Base-by-base conservation (phyloP, 2,888 invertebrate genomes). In the Aproaerema taeniolella region DNA sequence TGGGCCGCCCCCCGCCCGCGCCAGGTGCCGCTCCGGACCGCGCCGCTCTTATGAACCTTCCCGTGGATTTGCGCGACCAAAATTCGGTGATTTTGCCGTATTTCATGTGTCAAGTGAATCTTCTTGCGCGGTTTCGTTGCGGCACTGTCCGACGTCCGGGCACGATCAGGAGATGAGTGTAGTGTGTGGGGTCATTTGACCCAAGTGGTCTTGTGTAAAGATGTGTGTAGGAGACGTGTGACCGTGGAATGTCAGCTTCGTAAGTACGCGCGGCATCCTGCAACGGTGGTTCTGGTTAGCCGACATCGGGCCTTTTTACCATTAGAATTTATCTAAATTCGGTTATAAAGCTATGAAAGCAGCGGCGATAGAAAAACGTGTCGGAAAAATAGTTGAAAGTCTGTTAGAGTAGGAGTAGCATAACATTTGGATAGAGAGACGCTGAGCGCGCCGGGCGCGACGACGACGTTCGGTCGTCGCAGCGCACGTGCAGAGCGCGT, bases 1-100 rank as follows among this genome's bases (percentile, higher is more conserved):
- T 85, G 85, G 87, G 87, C 87, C 87, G 83, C 83, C 86, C 83
- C 74, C 79, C 83, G 76, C 83, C 80, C 80, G 77, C 79, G 81
- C 81, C 81, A 78, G 80, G 81, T 78, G 82, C 82, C 87, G 86
- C 88, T 87, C 88, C 86, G 88, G 85, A 85, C 88, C 88, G 89
- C 88, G 88, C 88, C 88, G 88, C 85, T 87, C 87, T 88, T 83
- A 81, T 65, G 73, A 83, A 76, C 83, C 82, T 80, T 81, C 82
- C 83, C 73, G 80, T 83, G 88, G 88, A 88, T 87, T 86, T 87
- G 87, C 85, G 80, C 82, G 77, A 80, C 83, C 80, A 68, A 78
- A 81, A 80, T 78, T 81, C 71, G 80, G 76, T 81, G 77, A 67
- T 80, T 78, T 67, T 71, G 61, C 73, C 73, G 71, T 73, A 75